Evolutionary conservation across 2,888 invertebrate genomes (phyloP).

Genomic region (Tipula confusa): DNA sequence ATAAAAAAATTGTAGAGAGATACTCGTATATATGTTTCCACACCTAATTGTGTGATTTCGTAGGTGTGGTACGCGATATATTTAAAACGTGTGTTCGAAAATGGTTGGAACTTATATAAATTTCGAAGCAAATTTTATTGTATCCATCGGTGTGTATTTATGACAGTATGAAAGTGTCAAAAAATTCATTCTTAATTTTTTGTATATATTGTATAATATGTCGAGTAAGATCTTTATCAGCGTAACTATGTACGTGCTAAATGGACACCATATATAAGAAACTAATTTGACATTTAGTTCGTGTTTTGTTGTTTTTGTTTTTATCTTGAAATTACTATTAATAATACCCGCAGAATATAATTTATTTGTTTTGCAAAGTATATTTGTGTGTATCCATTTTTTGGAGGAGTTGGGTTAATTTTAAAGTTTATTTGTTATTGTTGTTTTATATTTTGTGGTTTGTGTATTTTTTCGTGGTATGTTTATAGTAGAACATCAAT

Average conservation of each 20-base stretch:
- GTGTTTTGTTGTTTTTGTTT: too few species aligned
- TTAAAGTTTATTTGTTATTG: not conserved
- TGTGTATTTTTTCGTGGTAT: not conserved
- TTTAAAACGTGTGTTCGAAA: not conserved
- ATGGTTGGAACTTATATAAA: not conserved
- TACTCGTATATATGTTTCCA: constrained; percentile 12
- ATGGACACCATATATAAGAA: not conserved
- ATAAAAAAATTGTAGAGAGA: not conserved
- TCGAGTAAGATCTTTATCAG: not conserved
- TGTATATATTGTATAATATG: too few species aligned
- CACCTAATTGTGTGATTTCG: constrained; percentile 25
- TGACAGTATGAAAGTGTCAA: not conserved
- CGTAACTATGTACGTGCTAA: not conserved
- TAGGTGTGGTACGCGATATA: constrained; percentile 12
- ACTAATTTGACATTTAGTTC: not conserved
- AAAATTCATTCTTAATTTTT: not conserved
- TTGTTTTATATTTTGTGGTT: not conserved
- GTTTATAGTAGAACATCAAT: too few species aligned
- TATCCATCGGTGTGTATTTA: not conserved
- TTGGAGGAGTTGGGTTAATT: constrained; percentile 12
- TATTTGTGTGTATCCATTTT: not conserved
- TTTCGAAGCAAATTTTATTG: not conserved
- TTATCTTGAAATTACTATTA: not conserved
- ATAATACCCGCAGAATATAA: constrained; percentile 13
- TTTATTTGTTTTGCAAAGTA: not conserved